Conservation (phyloP, 2,113 vertebrate genomes). For the Labrus mixtus region DNA sequence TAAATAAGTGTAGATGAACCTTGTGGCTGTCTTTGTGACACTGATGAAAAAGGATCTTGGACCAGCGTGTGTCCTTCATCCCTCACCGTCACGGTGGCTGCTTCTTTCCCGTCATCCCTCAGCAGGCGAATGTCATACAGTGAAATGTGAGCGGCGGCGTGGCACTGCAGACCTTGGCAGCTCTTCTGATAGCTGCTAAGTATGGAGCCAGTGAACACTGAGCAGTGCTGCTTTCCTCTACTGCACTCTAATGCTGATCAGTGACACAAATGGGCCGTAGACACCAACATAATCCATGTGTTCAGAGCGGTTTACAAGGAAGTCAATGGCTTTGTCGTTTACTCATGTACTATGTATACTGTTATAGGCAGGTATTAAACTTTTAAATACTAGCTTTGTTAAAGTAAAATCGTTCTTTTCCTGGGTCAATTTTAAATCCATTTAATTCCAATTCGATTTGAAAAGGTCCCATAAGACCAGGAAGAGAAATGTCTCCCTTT, state of each 20-base stretch:
- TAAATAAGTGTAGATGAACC: conserved; percentile 27
- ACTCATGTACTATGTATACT: neutral
- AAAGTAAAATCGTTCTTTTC: neutral
- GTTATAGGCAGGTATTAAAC: neutral
- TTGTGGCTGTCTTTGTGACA: conserved; percentile 29
- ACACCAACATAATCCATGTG: conserved; percentile 8
- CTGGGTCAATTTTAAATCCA: neutral
- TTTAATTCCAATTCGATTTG: conserved; percentile 13
- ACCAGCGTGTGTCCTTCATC: conserved; percentile 66
- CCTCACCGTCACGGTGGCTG: conserved; percentile 64
- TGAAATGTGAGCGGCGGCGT: conserved; percentile 47
- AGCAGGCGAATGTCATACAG: conserved; percentile 56
- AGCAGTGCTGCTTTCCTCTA: conserved; percentile 16
- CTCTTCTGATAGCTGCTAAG: conserved; percentile 36
- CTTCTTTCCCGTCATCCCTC: conserved; percentile 66
- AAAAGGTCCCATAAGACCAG: conserved; percentile 17
- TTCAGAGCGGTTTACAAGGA: conserved; percentile 22
- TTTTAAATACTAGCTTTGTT: neutral
- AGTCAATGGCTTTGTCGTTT: conserved; percentile 25
- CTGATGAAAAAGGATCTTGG: conserved; percentile 61
- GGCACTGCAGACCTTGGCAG: conserved; percentile 49
- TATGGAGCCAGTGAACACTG: conserved; percentile 20
- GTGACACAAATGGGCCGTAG: conserved; percentile 6
- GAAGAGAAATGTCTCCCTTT: neutral
- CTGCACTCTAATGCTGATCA: conserved; percentile 13